phyloP scores from a whole-genome alignment of 2,888 invertebrate genomes.

The Druceiella hillmani region DNA sequence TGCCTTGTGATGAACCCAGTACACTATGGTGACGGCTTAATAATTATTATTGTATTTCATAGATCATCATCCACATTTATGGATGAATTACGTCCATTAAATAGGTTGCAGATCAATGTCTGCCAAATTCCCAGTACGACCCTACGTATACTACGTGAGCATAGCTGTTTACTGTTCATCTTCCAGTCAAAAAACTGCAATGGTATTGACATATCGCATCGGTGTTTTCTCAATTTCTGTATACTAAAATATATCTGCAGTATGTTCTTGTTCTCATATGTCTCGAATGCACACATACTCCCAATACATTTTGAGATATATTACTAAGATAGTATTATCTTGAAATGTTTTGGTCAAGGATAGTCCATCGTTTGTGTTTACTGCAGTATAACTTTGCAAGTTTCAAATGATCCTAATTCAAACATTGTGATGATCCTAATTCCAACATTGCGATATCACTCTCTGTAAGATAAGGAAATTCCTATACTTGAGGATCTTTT shows the following conservation, averaged over 20 bases:
- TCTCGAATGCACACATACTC: conserved; percentile 10
- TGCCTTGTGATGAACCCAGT: no score
- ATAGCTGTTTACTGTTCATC: conserved; percentile 4
- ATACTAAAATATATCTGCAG: conserved; percentile 10
- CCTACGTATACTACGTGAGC: conserved; percentile 2
- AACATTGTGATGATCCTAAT: conserved; percentile 9
- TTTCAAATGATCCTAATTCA: conserved; percentile 8
- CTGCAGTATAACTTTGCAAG: conserved; percentile 10
- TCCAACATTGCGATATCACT: no score
- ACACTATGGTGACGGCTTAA: no score
- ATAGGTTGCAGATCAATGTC: no score
- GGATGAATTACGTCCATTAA: no score
- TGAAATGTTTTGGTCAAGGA: conserved; percentile 8
- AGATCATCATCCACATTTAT: no score
- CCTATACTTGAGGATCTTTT: no score
- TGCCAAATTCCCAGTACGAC: not conserved
- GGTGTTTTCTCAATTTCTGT: not conserved
- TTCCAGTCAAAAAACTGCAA: conserved; percentile 12
- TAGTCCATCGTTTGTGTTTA: conserved; percentile 9
- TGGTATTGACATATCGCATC: conserved; percentile 8
- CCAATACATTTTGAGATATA: conserved; percentile 8
- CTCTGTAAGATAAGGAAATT: no score
- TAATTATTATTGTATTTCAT: no score
- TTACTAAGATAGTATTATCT: conserved; percentile 11
- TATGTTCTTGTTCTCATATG: conserved; percentile 13